A percentile compares a stretch with the other conserved stretches of the same genome.
Evolutionary conservation across 2,113 vertebrate genomes (phyloP).

Genomic region (Oxyura jamaicensis): DNA sequence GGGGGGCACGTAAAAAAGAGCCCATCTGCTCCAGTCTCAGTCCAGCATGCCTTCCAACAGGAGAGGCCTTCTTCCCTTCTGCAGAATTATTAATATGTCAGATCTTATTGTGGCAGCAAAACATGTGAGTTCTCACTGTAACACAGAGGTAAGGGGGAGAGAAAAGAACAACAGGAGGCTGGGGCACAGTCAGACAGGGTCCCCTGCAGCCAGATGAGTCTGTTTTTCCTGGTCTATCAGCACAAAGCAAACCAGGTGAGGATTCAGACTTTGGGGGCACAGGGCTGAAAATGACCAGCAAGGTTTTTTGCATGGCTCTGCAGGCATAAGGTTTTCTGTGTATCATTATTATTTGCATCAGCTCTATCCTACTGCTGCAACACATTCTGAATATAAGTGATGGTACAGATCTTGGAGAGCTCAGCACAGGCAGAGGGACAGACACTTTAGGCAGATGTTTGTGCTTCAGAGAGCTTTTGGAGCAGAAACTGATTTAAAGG

Average conservation of each 20-base stretch:
- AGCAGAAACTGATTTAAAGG: slow-evolving; percentile 7
- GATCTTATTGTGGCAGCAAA: background rate
- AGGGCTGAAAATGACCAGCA: background rate
- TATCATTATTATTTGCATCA: background rate
- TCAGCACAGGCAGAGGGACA: background rate
- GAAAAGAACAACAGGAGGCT: background rate
- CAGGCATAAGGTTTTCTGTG: background rate
- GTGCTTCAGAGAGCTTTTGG: slow-evolving; percentile 1
- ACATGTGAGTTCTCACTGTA: background rate
- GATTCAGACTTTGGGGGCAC: background rate
- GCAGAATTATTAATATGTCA: background rate
- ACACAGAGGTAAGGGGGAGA: background rate
- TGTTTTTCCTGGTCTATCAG: background rate
- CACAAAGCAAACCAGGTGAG: background rate
- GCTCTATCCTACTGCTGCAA: background rate
- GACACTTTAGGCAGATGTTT: background rate
- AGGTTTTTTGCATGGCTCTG: background rate
- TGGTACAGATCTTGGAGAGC: background rate
- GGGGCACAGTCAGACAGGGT: background rate
- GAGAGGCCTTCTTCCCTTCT: background rate
- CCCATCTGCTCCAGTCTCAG: slow-evolving; percentile 10
- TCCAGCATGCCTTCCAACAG: background rate
- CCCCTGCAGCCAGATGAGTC: background rate
- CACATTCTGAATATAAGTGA: background rate
- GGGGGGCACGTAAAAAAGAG: background rate